Evolutionary conservation across 2,113 vertebrate species (phyloP), one percentile per base, ranked within the genome.

Genomic region (Sprattus sprattus): DNA sequence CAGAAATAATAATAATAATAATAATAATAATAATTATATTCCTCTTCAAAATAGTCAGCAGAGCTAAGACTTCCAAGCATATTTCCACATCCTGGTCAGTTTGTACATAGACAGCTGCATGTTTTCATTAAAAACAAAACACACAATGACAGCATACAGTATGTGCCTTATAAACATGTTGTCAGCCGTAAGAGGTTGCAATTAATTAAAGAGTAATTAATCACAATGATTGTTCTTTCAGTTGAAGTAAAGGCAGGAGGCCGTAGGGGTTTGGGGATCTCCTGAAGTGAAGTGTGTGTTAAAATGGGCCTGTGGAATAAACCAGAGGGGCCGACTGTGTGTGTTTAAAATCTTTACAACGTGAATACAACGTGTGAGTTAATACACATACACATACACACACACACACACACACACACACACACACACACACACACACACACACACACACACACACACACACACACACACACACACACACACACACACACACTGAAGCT

Each of bases 321-420:
- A 47, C 46, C 46, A 6, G 8, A 49, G 47, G 47, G 47, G 9
- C 9, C 15, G 5, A 57, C 16, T 18, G 52, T 3, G 13, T 16
- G 52, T 39, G 39, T 39, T 39, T 39, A 39, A 39, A 39, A 57
- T 49, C 47, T 49, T 49, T 0, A 49, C 8, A 49, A 11, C 47
- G 13, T 49, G 47, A 8, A 10, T 49, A 11, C 47, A 49, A 49
- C 13, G 8, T 49, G 47, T 49, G 47, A 49, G 47, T 49, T 11
- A 49, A 49, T 10, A 47, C 46, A 47, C 4, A 47, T 5, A 47
- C 4, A 47, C 46, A 47, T 47, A 47, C 46, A 78, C 44, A 57
- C 25, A 46, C 64, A 83, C 81, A 78, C 64, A 86, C 54, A 78
- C 60, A 85, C 67, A 78, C 50, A 32, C 57, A 54, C 6, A 54